Conservation (phyloP, 2,797 vertebrate species). For the Acanthurus leucopareius region DNA sequence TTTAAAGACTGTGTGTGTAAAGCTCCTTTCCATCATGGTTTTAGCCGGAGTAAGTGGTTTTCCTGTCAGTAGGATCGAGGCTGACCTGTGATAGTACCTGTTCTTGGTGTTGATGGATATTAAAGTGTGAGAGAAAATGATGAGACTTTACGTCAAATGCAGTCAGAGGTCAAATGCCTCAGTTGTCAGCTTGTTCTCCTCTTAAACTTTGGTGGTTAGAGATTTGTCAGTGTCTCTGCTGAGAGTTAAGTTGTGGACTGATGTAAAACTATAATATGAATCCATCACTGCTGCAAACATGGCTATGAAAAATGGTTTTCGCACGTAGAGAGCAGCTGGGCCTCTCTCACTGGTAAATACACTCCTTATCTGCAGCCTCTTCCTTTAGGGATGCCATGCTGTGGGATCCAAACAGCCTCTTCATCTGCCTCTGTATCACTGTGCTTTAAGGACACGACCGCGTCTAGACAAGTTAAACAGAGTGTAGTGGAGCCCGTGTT, state of each 20-base stretch:
- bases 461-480: conserved; percentile 47
- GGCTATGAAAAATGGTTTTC: conserved; percentile 24
- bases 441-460: conserved; percentile 25
- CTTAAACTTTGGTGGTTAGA: conserved; percentile 34
- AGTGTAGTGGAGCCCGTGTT: conserved; percentile 39
- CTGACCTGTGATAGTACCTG: conserved; percentile 22
- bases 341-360: conserved; percentile 43
- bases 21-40: conserved; percentile 13
- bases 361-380: conserved; percentile 48
- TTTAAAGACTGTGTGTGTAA: conserved; percentile 18
- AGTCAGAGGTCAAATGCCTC: conserved; percentile 50
- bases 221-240: conserved; percentile 39
- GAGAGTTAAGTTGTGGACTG: conserved; percentile 38
- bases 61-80: conserved; percentile 17
- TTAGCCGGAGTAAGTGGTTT: conserved; percentile 7
- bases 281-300: conserved; percentile 45
- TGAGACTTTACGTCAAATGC: conserved; percentile 43
- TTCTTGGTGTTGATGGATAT: conserved; percentile 45
- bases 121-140: conserved; percentile 46
- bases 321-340: conserved; percentile 30
- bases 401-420: conserved; percentile 42
- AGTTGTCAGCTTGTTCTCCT: conserved; percentile 30
- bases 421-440: conserved; percentile 28
- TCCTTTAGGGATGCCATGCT: conserved; percentile 47
- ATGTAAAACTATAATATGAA: conserved; percentile 61